Evolutionary conservation across 2,888 invertebrate genomes (phyloP), one percentile per base, ranked within the genome.

Genomic region (Acrobasis repandana): DNA sequence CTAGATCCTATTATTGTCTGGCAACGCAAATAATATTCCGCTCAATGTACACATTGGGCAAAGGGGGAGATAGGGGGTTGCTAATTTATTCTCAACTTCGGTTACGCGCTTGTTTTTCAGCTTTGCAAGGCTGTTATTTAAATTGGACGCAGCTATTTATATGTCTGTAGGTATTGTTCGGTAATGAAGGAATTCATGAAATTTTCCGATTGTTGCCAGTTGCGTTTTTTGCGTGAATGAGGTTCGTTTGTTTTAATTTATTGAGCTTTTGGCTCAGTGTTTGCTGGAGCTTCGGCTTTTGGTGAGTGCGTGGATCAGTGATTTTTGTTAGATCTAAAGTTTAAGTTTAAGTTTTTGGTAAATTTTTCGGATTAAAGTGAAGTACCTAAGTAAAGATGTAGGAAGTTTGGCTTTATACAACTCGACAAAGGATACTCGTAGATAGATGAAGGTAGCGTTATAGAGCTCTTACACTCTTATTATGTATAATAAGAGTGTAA

Each of bases 1-100:
- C 76, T 86, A 88, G 88, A 90, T 91, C 90, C 89, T 87, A 93
- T 88, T 92, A 92, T 91, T 90, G 90, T 92, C 92, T 93, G 93
- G 94, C 93, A 94, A 94, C 93, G 94, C 94, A 94, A 94, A 94
- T 94, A 94, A 94, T 94, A 94, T 94, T 94, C 93, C 93, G 93
- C 93, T 94, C 94, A 94, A 93, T 94, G 94, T 94, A 94, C 93
- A 94, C 94, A 94, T 93, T 93, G 93, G 89, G 76, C 83, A 82
- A 80, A 77, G 79, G 83, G 86, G 81, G 81, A 77, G 75, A 68
- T 79, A 79, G 80, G 82, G 84, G 80, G 76, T 79, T 85, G 90
- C 92, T 92, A 92, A 92, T 92, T 92, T 90, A 91, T 91, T 90
- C 89, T 85, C 90, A 91, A 92, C 91, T 90, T 91, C 86, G 92